These are phyloP conservation scores for Vulpes ferrilata DNA, from an alignment of 2,113 vertebrate species.

Conservation along the genomic window DNA sequence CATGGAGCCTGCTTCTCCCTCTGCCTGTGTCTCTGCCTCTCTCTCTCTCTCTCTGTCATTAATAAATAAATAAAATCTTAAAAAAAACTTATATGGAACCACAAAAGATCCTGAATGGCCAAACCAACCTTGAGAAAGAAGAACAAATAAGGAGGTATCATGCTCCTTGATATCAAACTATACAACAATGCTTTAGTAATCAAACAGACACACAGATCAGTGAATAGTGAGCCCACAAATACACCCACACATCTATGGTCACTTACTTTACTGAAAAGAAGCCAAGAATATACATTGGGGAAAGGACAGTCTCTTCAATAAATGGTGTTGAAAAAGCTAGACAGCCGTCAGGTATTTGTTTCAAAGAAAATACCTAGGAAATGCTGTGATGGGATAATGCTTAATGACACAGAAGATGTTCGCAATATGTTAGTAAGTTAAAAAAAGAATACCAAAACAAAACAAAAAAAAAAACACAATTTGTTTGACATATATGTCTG, in stretches of 20 bases:
- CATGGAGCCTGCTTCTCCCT: too few relatives aligned
- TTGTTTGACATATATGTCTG: neutral
- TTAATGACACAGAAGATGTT: conserved; percentile 24
- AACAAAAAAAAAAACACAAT: neutral
- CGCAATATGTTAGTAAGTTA: neutral
- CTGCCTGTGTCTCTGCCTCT: too few relatives aligned
- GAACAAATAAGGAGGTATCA: neutral
- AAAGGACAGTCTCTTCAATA: neutral
- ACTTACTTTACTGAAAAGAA: neutral
- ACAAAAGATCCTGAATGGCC: neutral
- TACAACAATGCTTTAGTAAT: neutral
- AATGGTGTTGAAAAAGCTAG: neutral
- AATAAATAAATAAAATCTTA: too few relatives aligned
- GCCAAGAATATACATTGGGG: neutral
- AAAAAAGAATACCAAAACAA: neutral
- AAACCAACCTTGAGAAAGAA: neutral
- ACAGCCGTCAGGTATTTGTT: neutral
- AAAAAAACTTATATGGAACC: neutral
- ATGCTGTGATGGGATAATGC: neutral
- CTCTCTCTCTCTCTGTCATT: too few relatives aligned
- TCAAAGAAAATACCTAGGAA: conserved; percentile 30
- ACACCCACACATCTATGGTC: neutral
- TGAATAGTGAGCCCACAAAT: neutral
- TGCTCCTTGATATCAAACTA: neutral
- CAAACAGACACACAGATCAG: neutral